Conservation (phyloP, 2,888 invertebrate genomes). For the Syrista parreyssii region DNA sequence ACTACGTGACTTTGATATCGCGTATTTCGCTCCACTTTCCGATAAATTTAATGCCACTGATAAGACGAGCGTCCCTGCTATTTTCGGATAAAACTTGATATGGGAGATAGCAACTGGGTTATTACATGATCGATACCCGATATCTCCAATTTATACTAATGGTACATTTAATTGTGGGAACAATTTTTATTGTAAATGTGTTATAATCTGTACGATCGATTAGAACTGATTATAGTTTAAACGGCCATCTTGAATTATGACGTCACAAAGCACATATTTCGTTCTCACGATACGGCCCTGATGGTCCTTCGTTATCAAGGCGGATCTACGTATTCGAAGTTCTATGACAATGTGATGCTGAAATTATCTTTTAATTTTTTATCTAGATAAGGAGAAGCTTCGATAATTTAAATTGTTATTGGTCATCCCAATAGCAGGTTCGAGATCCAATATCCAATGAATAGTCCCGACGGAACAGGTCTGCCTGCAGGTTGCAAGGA, state of each 20-base stretch:
- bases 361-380: too few species aligned
- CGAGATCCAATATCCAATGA: background rate
- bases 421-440: background rate
- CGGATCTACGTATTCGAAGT: background rate
- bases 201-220: too few species aligned
- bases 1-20: background rate
- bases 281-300: background rate
- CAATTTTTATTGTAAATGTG: too few species aligned
- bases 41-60: slow-evolving; percentile 2
- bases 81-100: background rate
- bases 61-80: background rate
- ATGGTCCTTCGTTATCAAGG: background rate
- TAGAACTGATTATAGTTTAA: too few species aligned
- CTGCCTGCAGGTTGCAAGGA: slow-evolving; percentile 34
- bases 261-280: too few species aligned
- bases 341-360: too few species aligned
- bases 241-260: too few species aligned
- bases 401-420: background rate
- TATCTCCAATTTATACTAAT: background rate
- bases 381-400: too few species aligned
- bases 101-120: background rate
- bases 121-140: background rate
- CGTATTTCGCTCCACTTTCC: background rate
- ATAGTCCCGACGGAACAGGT: background rate
- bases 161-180: background rate